Evolutionary conservation across 2,888 invertebrate species (phyloP), one percentile per base, ranked within the genome.

Genomic region (Gnatocerus cornutus): DNA sequence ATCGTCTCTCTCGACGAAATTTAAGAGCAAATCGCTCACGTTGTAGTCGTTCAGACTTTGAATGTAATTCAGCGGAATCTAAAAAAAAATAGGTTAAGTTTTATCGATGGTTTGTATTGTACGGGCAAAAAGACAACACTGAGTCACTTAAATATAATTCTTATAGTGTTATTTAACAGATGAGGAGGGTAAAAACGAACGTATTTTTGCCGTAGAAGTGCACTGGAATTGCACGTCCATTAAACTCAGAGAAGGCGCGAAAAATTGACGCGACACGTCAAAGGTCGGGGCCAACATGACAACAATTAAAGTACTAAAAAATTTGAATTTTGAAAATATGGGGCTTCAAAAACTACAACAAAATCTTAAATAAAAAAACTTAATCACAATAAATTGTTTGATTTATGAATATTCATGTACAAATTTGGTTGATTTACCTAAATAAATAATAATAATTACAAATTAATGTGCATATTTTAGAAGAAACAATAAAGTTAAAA

Each of bases 11-110:
- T 84, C 83, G 1, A 85, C 80, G 62, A 79, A 82, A 52, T 83
- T 79, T 3, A 58, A 12, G 1, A 78, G 61, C 29, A 83, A 64
- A 61, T 84, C 84, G 29, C 74, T 76, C 0, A 83, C 77, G 45
- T 78, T 78, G 66, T 77, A 78, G 16, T 79, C 74, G 69, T 80
- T 84, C 21, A 84, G 70, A 59, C 80, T 77, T 66, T 74, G 76
- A 27, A 82, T 78, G 30, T 83, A 81, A 16, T 82, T 80, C 61
- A 84, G 12, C 4, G 84, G 83, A 67, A 84, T 80, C 83, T 84
- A 71, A 21, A 82, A 81, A 62, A 71, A 61, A 50, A 46, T 1
- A 9, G 68, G 68, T 68, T 68, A 53, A 55, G 43, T 64, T 8
- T 14, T 14, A 45, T 7, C 12, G 13, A n/a, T 2, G 6, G n/a